Conservation (phyloP, 2,888 invertebrate genomes). For the Cheilosia urbana region DNA sequence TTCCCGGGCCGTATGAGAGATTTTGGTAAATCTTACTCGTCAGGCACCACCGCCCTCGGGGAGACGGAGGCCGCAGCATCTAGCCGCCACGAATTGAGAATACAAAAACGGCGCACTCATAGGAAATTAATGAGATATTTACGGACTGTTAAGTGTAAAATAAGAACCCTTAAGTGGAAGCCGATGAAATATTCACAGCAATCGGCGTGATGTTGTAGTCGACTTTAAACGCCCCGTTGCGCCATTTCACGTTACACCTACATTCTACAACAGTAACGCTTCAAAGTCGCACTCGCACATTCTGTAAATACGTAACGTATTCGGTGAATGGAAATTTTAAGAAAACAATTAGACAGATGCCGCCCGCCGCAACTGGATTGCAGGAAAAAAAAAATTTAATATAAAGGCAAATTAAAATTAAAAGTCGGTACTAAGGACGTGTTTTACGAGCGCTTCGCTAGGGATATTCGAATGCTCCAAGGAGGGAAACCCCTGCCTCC, state of each 20-base stretch:
- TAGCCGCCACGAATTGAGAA: slow-evolving; percentile 20
- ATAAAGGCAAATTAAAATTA: slow-evolving; percentile 58
- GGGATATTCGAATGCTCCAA: slow-evolving; percentile 4
- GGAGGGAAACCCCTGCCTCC: too few relatives aligned
- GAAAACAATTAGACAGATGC: slow-evolving; percentile 47
- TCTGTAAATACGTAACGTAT: not conserved
- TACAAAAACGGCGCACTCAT: slow-evolving; percentile 53
- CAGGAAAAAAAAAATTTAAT: slow-evolving; percentile 7
- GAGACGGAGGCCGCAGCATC: not conserved
- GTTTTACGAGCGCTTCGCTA: slow-evolving; percentile 21
- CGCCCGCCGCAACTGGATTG: not conserved
- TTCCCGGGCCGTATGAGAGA: slow-evolving; percentile 35
- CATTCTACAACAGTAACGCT: slow-evolving; percentile 2
- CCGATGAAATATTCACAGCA: slow-evolving; percentile 68
- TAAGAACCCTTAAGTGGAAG: slow-evolving; percentile 66
- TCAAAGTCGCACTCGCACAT: not conserved
- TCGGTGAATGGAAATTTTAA: slow-evolving; percentile 8
- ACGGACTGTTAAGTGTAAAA: slow-evolving; percentile 72
- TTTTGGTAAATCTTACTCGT: slow-evolving; percentile 34
- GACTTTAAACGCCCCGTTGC: slow-evolving; percentile 32
- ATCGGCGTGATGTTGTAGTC: slow-evolving; percentile 25
- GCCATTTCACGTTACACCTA: not conserved
- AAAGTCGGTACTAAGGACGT: slow-evolving; percentile 23
- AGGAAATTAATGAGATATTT: slow-evolving; percentile 73
- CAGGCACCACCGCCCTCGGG: not conserved